Evolutionary conservation across 2,888 invertebrate species (phyloP).

Genomic region (Drosophila fungiperda): DNA sequence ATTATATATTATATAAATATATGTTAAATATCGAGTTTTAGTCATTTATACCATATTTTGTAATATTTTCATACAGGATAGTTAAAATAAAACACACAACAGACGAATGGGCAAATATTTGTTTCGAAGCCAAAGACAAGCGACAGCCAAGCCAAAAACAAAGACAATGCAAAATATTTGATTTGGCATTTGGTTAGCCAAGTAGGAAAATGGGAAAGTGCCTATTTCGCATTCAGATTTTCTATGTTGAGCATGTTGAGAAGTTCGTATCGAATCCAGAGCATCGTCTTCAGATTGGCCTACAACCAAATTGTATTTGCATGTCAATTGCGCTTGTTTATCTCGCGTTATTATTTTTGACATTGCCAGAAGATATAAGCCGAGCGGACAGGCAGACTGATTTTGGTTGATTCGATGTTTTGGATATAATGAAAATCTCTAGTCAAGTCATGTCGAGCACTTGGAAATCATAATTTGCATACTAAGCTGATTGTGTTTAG

Average conservation of each 20-base stretch:
- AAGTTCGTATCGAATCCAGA: conserved; percentile 44
- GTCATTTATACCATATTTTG: not conserved
- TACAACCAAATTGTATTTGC: conserved; percentile 71
- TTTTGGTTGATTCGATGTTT: conserved; percentile 51
- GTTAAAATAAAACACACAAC: conserved; percentile 7
- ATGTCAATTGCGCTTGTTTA: conserved; percentile 78
- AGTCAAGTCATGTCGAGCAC: conserved; percentile 55
- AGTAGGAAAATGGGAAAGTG: not conserved
- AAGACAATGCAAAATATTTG: conserved; percentile 68
- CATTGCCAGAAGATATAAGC: conserved; percentile 61
- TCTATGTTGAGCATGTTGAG: conserved; percentile 32
- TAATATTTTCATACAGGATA: not conserved
- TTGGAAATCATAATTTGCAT: conserved; percentile 61
- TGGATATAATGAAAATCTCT: conserved; percentile 53
- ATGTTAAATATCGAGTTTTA: not conserved
- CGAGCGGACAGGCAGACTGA: conserved; percentile 19
- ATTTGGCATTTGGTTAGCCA: conserved; percentile 37
- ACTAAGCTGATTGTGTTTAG: conserved; percentile 13
- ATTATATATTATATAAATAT: too few species aligned
- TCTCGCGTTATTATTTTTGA: conserved; percentile 76
- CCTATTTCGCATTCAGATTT: conserved; percentile 16
- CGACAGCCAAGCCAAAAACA: conserved; percentile 58
- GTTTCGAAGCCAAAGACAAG: conserved; percentile 59
- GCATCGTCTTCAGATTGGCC: conserved; percentile 23
- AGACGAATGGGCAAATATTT: conserved; percentile 68